phyloP scores from a whole-genome alignment of 2,797 vertebrate genomes.

The Acomys russatus region DNA sequence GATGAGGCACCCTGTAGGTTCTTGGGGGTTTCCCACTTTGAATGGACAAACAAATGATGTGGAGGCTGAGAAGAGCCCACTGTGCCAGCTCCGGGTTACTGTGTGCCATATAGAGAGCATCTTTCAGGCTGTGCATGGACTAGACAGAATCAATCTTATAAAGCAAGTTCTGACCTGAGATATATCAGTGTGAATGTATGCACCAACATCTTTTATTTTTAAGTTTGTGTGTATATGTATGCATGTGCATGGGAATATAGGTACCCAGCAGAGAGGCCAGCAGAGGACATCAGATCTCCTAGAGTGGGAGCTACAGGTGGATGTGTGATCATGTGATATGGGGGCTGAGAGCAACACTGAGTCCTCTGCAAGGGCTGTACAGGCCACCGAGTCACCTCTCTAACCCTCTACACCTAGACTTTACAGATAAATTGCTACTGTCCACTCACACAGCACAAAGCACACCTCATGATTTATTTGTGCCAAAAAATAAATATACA shows the following conservation, averaged over 20 bases:
- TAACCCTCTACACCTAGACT: too few relatives aligned
- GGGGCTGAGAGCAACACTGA: neutral
- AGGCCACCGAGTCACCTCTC: too few relatives aligned
- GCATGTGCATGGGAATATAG: neutral
- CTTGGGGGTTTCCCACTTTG: conserved; percentile 53
- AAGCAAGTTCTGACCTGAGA: neutral
- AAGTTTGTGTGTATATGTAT: neutral
- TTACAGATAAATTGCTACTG: too few relatives aligned
- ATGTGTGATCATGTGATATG: neutral
- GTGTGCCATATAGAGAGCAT: neutral
- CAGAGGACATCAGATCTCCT: neutral
- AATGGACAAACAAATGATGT: conserved; percentile 2
- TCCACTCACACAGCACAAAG: neutral
- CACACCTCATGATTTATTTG: neutral
- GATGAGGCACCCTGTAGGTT: neutral
- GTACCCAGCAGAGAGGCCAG: neutral
- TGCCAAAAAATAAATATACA: neutral
- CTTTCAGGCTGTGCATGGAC: neutral
- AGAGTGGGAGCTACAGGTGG: too few relatives aligned
- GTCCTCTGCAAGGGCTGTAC: neutral
- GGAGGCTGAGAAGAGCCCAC: neutral
- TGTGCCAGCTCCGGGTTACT: neutral
- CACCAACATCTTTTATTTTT: neutral
- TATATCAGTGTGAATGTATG: neutral
- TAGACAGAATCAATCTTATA: neutral